These are phyloP conservation scores for Mycetomoellerius zeteki DNA, from an alignment of 1,140 invertebrate species.

Conservation along the genomic window DNA sequence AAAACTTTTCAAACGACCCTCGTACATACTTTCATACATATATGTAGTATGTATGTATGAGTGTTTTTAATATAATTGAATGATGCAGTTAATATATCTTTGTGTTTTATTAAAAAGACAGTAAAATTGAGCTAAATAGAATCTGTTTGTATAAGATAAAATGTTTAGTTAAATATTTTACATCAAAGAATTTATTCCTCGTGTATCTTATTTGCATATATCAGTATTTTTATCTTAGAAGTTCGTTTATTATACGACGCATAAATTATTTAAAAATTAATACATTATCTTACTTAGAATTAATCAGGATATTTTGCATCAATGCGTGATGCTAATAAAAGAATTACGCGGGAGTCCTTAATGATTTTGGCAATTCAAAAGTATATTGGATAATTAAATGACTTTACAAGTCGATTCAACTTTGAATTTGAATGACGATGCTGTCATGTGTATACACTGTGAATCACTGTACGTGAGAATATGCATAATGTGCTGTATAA, in stretches of 20 bases:
- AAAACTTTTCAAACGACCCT: no score
- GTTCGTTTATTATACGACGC: neutral
- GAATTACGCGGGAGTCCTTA: neutral
- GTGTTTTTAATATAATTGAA: neutral
- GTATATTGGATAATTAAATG: conserved; percentile 34
- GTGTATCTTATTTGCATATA: neutral
- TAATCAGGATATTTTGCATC: neutral
- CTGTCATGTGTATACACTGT: neutral
- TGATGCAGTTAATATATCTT: neutral
- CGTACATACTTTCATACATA: no score
- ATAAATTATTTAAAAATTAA: conserved; percentile 6
- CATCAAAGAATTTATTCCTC: neutral
- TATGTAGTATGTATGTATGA: neutral
- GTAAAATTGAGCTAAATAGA: neutral
- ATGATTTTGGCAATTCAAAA: conserved; percentile 27
- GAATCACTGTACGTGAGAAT: conserved; percentile 6
- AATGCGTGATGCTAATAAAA: neutral
- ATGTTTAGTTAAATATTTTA: neutral
- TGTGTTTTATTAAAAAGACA: neutral
- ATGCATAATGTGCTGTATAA: conserved; percentile 21
- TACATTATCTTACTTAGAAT: neutral
- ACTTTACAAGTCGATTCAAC: conserved; percentile 43
- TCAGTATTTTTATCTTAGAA: neutral
- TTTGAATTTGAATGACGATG: conserved; percentile 30
- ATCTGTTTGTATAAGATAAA: no score